Percentiles rank a stretch among this genome's conserved stretches.
These are phyloP conservation scores for Scomberomorus guttatus DNA, from an alignment of 2,797 vertebrate species.

Conservation along the genomic window DNA sequence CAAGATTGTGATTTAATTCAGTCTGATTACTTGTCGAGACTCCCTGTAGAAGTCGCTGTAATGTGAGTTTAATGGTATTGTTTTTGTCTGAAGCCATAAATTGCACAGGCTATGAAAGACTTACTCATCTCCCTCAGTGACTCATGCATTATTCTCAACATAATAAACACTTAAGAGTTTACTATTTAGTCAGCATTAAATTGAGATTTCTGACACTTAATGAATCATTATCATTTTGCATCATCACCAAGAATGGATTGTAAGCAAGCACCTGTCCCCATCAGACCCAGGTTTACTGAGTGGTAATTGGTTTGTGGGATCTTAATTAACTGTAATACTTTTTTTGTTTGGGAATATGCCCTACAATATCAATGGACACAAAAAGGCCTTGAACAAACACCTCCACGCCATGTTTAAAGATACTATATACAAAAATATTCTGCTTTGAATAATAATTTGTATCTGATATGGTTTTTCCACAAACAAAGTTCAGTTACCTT, in stretches of 20 bases:
- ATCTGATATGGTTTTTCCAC: too few relatives aligned
- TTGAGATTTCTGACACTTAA: background rate
- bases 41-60: background rate
- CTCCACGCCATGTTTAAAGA: too few relatives aligned
- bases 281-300: background rate
- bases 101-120: background rate
- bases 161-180: background rate
- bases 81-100: background rate
- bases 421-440: too few relatives aligned
- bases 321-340: background rate
- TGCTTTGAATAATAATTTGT: too few relatives aligned
- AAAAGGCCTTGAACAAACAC: background rate
- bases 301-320: background rate
- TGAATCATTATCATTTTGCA: background rate
- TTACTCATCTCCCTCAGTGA: background rate
- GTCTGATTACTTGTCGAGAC: background rate
- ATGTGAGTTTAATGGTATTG: background rate
- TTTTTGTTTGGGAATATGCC: background rate
- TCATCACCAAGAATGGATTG: background rate
- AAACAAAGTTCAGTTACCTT: too few relatives aligned
- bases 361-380: background rate
- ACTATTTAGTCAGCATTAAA: background rate
- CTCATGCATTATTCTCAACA: background rate
- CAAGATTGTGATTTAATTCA: background rate
- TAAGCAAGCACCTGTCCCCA: background rate